phyloP scores from a whole-genome alignment of 2,797 vertebrate species.

The Neosalanx taihuensis region DNA sequence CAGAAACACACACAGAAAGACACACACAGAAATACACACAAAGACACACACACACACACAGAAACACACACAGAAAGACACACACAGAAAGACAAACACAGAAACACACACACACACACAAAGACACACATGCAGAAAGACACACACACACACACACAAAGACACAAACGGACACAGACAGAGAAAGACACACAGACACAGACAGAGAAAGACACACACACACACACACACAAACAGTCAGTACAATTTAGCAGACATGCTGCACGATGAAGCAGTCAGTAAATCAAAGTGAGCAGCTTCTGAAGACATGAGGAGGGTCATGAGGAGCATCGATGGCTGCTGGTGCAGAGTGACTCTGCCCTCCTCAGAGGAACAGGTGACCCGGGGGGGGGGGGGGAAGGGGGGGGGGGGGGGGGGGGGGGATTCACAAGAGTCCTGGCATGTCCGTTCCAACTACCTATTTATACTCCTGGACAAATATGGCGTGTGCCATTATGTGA shows the following conservation, averaged over 20 bases:
- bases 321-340: no score
- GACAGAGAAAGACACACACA: neutral
- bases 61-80: neutral
- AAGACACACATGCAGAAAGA: neutral
- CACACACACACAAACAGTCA: neutral
- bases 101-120: no score
- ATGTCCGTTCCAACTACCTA: neutral
- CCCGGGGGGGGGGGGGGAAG: neutral
- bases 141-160: neutral
- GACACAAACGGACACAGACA: neutral
- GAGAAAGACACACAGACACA: neutral
- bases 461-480: neutral
- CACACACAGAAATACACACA: no score
- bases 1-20: neutral
- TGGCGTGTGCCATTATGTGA: neutral
- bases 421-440: neutral
- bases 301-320: no score
- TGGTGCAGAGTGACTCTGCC: neutral
- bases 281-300: neutral
- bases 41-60: neutral
- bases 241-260: neutral
- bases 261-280: neutral
- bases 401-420: neutral
- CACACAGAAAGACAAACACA: conserved; percentile 14
- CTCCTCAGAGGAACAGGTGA: neutral